Evolutionary conservation across 1,140 invertebrate species (phyloP), one percentile per base, ranked within the genome.

Genomic region (Drosophila arawakana): DNA sequence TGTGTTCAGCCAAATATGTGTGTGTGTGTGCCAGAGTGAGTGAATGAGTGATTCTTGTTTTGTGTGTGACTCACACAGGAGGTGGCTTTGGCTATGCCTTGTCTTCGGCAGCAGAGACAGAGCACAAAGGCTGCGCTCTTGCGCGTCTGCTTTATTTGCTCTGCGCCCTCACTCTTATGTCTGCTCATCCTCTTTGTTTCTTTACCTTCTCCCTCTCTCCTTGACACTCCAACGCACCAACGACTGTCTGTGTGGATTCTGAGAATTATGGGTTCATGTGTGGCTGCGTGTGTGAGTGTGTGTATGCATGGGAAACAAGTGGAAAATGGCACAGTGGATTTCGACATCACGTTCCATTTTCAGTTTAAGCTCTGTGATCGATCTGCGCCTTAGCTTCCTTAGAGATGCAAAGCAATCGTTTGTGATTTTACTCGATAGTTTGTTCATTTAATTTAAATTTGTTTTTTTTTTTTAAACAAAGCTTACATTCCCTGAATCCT

Each of bases 241-340:
- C 37, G 41, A 35, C 37, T 55, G 35, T 58, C 46, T 54, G 63
- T 73, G 49, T 65, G 65, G 21, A 59, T 80, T 80, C 78, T 34
- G 61, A 80, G 78, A 80, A 80, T 78, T 74, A 80, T 78, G 78
- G 75, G 78, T 80, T 80, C 78, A 80, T 70, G 75, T 49, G 41
- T 25, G 13, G 59, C 15, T 30, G 47, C n/a, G n/a, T 68, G 10
- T 39, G 43, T 44, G n/a, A 46, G n/a, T 69, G 43, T 57, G 35
- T 57, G 8, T 11, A 0, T 13, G 41, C 65, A 57, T 35, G 50
- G 63, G 74, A 73, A 79, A 76, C 76, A 76, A 79, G 73, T 79
- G 76, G 73, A 67, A 79, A 72, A 68, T 44, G 76, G 63, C 69
- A 76, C 74, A 80, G 73, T 73, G 73, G 30, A 72, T 68, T 55